Base-by-base conservation (phyloP, 2,888 invertebrate genomes). In the Drosophila nigricruria region DNA sequence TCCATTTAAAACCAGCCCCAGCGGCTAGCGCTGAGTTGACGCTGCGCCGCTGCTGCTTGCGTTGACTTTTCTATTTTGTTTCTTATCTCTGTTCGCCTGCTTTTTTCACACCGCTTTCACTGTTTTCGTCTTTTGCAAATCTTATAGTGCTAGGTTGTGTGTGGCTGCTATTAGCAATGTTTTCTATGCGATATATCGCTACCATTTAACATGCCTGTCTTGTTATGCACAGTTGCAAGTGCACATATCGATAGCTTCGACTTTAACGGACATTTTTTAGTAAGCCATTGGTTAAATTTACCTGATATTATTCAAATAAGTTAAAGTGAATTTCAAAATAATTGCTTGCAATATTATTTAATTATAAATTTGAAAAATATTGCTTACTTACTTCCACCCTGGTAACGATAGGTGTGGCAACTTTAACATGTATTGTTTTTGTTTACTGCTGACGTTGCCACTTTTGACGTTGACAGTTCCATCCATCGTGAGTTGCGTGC, bases 381-480 rank as follows among this genome's bases (percentile, higher is more conserved):
- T 16, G 0, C 1, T n/a, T 5, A 6, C 2, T 12, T 27, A 5
- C 23, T n/a, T n/a, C 23, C n/a, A 23, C 45, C 49, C 56, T 66
- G 58, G 43, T 23, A 40, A 2, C 3, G 5, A 12, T 1, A 5
- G 38, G 42, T 63, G 25, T 62, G 77, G 77, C 75, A 74, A 42
- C 67, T 20, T 34, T 57, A 4, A 5, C 1, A 6, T 2, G 30
- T 47, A 66, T 63, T 78, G 70, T 78, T 78, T 78, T 77, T 78
- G 78, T 78, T 77, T 77, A 77, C 79, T 77, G 77, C 63, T 77
- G 71, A 81, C 82, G 77, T 81, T 70, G 70, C 65, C 70, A 70
- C 82, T 82, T 83, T 79, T 79, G 81, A 86, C 83, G 86, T 82
- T 82, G 83, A 79, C 82, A 80, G 77, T 73, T 76, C 61, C n/a